Conservation (phyloP, 1,140 invertebrate genomes). For the Polypedilum vanderplanki region DNA sequence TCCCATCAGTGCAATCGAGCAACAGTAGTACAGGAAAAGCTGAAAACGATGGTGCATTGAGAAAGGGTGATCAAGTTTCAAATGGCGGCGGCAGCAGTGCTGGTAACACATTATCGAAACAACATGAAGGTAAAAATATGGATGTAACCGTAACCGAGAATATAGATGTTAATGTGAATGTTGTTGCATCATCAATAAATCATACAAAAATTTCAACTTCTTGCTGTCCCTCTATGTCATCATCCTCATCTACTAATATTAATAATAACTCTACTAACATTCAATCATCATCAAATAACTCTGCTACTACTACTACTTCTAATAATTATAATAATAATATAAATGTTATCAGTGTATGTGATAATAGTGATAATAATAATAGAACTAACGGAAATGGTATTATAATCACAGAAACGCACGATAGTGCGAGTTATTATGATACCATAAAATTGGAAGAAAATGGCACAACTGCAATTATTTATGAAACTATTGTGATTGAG, state of each 20-base stretch:
- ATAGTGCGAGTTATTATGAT: conserved; percentile 5
- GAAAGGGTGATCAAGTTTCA: background rate
- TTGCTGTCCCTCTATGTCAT: conserved; percentile 24
- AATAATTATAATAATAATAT: background rate
- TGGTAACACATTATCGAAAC: background rate
- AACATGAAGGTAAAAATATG: conserved; percentile 22
- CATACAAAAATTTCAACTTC: conserved; percentile 1
- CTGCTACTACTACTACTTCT: background rate
- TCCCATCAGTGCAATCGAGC: background rate
- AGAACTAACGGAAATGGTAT: background rate
- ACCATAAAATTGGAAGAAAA: conserved; percentile 22
- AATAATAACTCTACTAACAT: conserved; percentile 29
- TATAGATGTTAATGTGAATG: conserved; percentile 17
- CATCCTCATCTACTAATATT: conserved; percentile 25
- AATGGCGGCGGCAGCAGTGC: background rate
- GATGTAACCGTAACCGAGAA: conserved; percentile 3
- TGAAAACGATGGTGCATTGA: background rate
- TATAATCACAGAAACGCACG: background rate
- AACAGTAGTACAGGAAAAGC: background rate
- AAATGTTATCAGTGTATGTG: conserved; percentile 28
- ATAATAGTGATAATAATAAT: conserved; percentile 6
- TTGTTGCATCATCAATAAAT: conserved; percentile 28
- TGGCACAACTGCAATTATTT: conserved; percentile 28
- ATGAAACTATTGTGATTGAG: conserved; percentile 30
- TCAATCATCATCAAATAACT: conserved; percentile 22